Evolutionary conservation across 1,140 invertebrate species (phyloP).

Genomic region (Brachionus calyciflorus): DNA sequence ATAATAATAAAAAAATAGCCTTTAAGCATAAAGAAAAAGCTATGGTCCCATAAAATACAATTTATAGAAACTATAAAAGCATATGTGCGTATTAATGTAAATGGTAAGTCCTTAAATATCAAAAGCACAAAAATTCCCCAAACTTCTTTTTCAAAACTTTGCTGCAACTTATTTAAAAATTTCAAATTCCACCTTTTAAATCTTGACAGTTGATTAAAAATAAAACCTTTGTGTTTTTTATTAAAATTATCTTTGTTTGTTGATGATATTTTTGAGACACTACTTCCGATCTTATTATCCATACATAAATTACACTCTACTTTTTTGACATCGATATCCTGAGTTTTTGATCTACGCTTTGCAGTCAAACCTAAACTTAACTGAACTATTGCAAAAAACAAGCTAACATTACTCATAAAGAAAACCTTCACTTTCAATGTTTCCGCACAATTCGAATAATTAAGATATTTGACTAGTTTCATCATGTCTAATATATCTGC

Average conservation of each 20-base stretch:
- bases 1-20: conserved; percentile 6
- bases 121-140: conserved; percentile 15
- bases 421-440: not conserved
- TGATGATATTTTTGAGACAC: not conserved
- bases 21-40: conserved; percentile 31
- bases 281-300: too few species aligned
- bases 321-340: not conserved
- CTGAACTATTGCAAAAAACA: conserved; percentile 4
- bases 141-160: conserved; percentile 36
- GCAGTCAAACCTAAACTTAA: not conserved
- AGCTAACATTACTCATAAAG: not conserved
- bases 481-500: conserved; percentile 35
- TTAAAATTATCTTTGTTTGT: not conserved
- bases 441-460: conserved; percentile 4
- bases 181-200: not conserved
- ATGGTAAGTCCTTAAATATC: not conserved
- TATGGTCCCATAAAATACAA: conserved; percentile 14
- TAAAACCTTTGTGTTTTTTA: not conserved
- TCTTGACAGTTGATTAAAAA: not conserved
- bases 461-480: conserved; percentile 1
- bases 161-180: not conserved
- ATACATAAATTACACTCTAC: too few species aligned
- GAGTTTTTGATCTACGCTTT: not conserved
- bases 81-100: not conserved
- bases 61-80: not conserved